phyloP scores from a whole-genome alignment of 2,113 vertebrate species.

The Pseudonaja textilis region DNA sequence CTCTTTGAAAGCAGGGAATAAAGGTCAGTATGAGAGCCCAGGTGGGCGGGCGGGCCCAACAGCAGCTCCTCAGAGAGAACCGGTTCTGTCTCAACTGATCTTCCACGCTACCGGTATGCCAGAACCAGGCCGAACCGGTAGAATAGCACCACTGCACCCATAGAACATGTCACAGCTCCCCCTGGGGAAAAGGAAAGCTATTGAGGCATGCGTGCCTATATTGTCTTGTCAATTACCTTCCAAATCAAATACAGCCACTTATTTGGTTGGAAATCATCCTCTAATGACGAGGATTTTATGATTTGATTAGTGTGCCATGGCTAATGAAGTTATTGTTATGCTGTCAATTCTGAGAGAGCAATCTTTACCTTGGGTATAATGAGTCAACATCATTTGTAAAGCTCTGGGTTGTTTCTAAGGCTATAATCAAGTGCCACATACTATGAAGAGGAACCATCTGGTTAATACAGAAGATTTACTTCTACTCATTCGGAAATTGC shows the following conservation, averaged over 20 bases:
- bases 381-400: slow-evolving; percentile 17
- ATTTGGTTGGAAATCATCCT: slow-evolving; percentile 47
- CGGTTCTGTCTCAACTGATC: too few relatives aligned
- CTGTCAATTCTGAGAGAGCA: slow-evolving; percentile 24
- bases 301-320: slow-evolving; percentile 34
- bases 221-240: slow-evolving; percentile 48
- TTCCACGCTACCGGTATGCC: too few relatives aligned
- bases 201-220: slow-evolving; percentile 33
- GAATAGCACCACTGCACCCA: background rate
- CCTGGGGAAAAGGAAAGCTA: slow-evolving; percentile 36
- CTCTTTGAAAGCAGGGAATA: too few relatives aligned
- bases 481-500: background rate
- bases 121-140: too few relatives aligned
- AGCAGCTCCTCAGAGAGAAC: too few relatives aligned
- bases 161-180: slow-evolving; percentile 35
- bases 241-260: slow-evolving; percentile 63
- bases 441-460: slow-evolving; percentile 1
- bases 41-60: too few relatives aligned
- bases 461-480: background rate
- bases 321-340: slow-evolving; percentile 45
- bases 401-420: slow-evolving; percentile 4
- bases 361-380: slow-evolving; percentile 1
- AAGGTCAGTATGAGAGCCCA: too few relatives aligned
- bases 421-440: slow-evolving; percentile 15
- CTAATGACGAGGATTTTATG: slow-evolving; percentile 44